Base-by-base conservation (phyloP, 2,797 vertebrate species). In the Chaetodon trifasciatus region DNA sequence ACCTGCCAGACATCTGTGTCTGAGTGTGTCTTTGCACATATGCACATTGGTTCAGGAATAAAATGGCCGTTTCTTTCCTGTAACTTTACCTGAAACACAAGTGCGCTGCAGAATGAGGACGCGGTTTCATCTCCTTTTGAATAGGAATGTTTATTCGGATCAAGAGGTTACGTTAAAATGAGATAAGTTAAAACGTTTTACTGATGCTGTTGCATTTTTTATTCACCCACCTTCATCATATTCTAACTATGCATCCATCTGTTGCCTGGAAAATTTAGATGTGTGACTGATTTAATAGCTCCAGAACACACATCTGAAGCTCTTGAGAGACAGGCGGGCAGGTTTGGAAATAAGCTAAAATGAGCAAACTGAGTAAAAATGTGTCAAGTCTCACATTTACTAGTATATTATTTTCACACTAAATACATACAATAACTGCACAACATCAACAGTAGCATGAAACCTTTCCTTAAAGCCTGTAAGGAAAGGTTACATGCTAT, bases 1-100 rank as follows among this genome's bases (percentile, higher is more conserved):
- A 93, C 83, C 88, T 90, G 90, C 82, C 74, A 84, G 82, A 90
- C 88, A 88, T 90, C 82, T 88, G 84, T 84, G 84, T 90, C 84
- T 82, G 63, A 70, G 55, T 42, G 35, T n/a, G 56, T 79, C 24
- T 64, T 65, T 60, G 49, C 65, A 78, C 55, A 74, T 77, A 46
- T 40, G 49, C 65, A 68, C 60, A 58, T 69, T 74, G 1, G 15
- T 53, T 66, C 40, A 40, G 55, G 46, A 74, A 65, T 66, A 55
- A 60, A 64, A 12, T 19, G 70, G 32, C 0, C 24, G 8, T 70
- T 32, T 66, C 7, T 40, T 23, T 44, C 28, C 23, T 50, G 40
- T 17, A 53, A 21, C 17, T 62, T 63, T 15, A 58, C 12, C 49
- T 61, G 32, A 17, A 42, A 46, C 35, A 62, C 37, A 62, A 44